phyloP scores from a whole-genome alignment of 2,888 invertebrate genomes.

The Drosophila buzzatii region DNA sequence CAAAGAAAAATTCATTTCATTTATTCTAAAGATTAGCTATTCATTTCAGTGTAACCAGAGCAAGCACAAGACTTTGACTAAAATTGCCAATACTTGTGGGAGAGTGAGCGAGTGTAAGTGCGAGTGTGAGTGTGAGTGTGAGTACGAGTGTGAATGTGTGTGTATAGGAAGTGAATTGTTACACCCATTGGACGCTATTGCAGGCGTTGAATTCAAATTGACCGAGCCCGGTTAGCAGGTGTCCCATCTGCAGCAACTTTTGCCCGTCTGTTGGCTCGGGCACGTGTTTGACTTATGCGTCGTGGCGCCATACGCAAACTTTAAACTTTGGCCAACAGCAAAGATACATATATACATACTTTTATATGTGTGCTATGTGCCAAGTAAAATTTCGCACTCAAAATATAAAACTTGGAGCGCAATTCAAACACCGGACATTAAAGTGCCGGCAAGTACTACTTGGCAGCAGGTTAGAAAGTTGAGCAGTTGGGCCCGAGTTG shows the following conservation, averaged over 20 bases:
- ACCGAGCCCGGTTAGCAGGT: slow-evolving; percentile 69
- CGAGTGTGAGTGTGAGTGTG: neutral
- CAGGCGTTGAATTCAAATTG: slow-evolving; percentile 61
- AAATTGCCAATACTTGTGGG: neutral
- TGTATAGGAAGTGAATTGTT: slow-evolving; percentile 58
- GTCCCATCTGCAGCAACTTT: slow-evolving; percentile 51
- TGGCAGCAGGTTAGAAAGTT: slow-evolving; percentile 58
- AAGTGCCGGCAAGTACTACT: no score
- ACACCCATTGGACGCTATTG: slow-evolving; percentile 51
- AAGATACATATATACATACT: slow-evolving; percentile 6
- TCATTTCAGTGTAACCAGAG: slow-evolving; percentile 61
- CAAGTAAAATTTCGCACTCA: slow-evolving; percentile 56
- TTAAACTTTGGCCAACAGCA: slow-evolving; percentile 61
- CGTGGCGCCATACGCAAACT: slow-evolving; percentile 60
- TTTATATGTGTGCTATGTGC: slow-evolving; percentile 7
- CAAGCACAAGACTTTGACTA: slow-evolving; percentile 3
- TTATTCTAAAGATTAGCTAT: slow-evolving; percentile 80
- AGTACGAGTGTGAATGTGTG: neutral
- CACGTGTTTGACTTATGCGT: slow-evolving; percentile 78
- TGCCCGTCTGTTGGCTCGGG: slow-evolving; percentile 32
- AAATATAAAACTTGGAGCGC: slow-evolving; percentile 44
- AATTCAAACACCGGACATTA: slow-evolving; percentile 68
- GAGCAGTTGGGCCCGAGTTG: slow-evolving; percentile 5
- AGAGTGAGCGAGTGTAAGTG: no score
- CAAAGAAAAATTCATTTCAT: slow-evolving; percentile 72